phyloP scores from a whole-genome alignment of 2,888 invertebrate species.

The Neoitamus cyanurus region DNA sequence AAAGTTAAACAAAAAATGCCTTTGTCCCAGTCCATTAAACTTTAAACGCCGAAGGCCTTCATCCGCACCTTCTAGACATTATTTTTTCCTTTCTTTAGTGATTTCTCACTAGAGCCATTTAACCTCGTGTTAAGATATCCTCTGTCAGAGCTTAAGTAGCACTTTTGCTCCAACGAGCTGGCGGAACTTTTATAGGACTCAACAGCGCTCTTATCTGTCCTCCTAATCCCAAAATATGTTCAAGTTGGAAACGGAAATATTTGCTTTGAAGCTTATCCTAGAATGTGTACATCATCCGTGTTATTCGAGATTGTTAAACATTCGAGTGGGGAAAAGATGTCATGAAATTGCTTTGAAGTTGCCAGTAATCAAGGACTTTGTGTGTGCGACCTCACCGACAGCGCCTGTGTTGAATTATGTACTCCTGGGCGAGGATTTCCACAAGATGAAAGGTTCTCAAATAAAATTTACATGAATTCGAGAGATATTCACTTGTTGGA shows the following conservation, averaged over 20 bases:
- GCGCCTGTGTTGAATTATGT: not conserved
- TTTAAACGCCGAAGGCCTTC: constrained; percentile 17
- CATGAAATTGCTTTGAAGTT: constrained; percentile 38
- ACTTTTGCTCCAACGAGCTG: constrained; percentile 30
- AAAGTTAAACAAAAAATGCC: constrained; percentile 3
- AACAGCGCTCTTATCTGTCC: constrained; percentile 45
- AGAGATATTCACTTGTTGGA: constrained; percentile 28
- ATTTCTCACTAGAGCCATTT: constrained; percentile 37
- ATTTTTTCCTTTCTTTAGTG: constrained; percentile 1
- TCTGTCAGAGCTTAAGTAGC: constrained; percentile 37
- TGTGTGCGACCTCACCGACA: not conserved
- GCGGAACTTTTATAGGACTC: constrained; percentile 21
- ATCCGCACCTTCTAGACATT: not conserved
- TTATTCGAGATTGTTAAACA: constrained; percentile 42
- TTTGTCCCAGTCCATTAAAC: constrained; percentile 14
- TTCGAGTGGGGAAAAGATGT: constrained; percentile 35
- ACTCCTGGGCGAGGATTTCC: not conserved
- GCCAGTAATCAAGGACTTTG: constrained; percentile 29
- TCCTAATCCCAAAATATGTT: constrained; percentile 47
- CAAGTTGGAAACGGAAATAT: constrained; percentile 47
- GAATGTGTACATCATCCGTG: constrained; percentile 48
- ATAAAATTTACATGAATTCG: constrained; percentile 16
- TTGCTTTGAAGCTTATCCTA: constrained; percentile 48
- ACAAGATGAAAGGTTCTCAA: not conserved
- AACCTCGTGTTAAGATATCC: constrained; percentile 36